Percentiles rank a stretch among this genome's conserved stretches.
Evolutionary conservation across 2,113 vertebrate genomes (phyloP).

Genomic region (Pipra filicauda): DNA sequence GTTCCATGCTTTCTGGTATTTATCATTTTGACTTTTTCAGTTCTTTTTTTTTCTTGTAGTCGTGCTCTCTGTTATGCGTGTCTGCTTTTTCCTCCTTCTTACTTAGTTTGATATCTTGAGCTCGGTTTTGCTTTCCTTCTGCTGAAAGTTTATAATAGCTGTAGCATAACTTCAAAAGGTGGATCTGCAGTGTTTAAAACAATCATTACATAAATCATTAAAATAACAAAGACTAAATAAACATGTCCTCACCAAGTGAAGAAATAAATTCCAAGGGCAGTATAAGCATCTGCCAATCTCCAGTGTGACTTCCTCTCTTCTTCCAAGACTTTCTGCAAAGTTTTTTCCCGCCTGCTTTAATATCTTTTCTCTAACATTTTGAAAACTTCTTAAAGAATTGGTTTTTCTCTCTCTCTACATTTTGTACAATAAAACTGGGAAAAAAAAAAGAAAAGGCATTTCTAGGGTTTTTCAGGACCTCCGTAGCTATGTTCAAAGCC

Average conservation of each 20-base stretch:
- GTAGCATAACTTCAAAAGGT: constrained; percentile 1
- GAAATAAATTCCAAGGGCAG: background rate
- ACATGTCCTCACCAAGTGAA: background rate
- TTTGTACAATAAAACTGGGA: background rate
- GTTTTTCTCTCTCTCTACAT: background rate
- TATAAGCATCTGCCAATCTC: background rate
- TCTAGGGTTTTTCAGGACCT: background rate
- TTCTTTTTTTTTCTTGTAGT: background rate
- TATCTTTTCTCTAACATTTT: background rate
- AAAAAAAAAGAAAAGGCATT: background rate
- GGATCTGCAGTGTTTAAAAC: background rate
- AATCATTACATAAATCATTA: background rate
- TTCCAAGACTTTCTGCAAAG: background rate
- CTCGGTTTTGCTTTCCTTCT: background rate
- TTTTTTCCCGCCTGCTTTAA: background rate
- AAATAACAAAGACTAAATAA: constrained; percentile 36
- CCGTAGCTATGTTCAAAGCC: background rate
- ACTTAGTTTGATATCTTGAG: background rate
- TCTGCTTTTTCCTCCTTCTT: background rate
- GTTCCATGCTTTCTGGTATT: background rate
- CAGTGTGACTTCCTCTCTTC: background rate
- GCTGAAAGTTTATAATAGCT: background rate
- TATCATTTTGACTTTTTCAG: background rate
- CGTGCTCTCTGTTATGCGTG: background rate
- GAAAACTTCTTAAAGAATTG: background rate